Evolutionary conservation across 1,140 invertebrate genomes (phyloP).

Genomic region (Luehdorfia chinensis): DNA sequence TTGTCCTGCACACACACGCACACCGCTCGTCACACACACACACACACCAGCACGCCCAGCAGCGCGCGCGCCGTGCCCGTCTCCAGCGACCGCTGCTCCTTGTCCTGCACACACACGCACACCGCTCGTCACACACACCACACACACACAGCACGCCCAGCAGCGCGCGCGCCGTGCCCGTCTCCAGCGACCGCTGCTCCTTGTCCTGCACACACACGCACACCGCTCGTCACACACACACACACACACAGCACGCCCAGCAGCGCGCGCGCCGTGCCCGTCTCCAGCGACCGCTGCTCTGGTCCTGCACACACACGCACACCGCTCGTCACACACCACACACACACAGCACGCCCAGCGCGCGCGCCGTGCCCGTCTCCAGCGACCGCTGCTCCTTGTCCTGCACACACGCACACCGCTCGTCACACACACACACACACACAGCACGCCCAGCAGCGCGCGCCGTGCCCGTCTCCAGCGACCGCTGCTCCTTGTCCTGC

Average conservation of each 20-base stretch:
- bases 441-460: conserved; percentile 92
- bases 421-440: too few relatives aligned
- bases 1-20: conserved; percentile 85
- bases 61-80: too few relatives aligned
- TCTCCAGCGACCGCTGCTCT: conserved; percentile 96
- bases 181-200: conserved; percentile 95
- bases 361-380: conserved; percentile 93
- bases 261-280: conserved; percentile 93
- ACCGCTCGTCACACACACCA: too few relatives aligned
- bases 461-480: conserved; percentile 94
- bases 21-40: background rate
- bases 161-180: conserved; percentile 93
- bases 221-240: too few relatives aligned
- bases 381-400: conserved; percentile 96
- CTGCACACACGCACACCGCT: too few relatives aligned
- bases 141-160: conserved; percentile 88
- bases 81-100: too few relatives aligned
- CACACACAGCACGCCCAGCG: conserved; percentile 86
- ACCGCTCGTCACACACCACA: background rate
- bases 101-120: too few relatives aligned
- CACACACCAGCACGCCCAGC: too few relatives aligned
- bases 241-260: conserved; percentile 88
- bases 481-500: conserved; percentile 95
- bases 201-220: too few relatives aligned
- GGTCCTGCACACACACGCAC: too few relatives aligned